Evolutionary conservation across 1,140 invertebrate genomes (phyloP).

Genomic region (Drosophila nigromelanica): DNA sequence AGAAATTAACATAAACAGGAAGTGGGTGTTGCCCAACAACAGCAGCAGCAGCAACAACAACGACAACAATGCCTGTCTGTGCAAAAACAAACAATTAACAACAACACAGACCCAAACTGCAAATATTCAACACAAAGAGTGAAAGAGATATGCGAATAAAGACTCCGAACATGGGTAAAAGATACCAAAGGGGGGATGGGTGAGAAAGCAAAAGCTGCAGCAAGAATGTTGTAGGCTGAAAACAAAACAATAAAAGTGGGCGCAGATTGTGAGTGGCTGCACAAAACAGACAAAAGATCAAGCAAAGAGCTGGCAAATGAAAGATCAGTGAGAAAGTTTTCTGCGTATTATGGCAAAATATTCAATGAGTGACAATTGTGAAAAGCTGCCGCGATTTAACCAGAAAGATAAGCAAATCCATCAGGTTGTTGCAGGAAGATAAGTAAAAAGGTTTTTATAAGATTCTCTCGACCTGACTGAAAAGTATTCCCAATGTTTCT

Average conservation of each 20-base stretch:
- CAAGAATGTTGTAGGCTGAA: neutral
- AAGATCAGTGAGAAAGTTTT: conserved; percentile 10
- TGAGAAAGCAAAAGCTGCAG: neutral
- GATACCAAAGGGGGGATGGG: neutral
- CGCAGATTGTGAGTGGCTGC: neutral
- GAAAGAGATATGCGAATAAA: conserved; percentile 6
- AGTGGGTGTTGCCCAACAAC: conserved; percentile 46
- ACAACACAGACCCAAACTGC: conserved; percentile 16
- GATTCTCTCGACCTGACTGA: too few species aligned
- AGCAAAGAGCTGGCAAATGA: neutral
- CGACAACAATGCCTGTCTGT: conserved; percentile 26
- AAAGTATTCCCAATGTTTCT: neutral
- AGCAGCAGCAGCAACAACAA: conserved; percentile 9
- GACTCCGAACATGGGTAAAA: conserved; percentile 25
- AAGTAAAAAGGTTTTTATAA: too few species aligned
- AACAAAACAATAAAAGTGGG: neutral
- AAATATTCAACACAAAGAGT: conserved; percentile 19
- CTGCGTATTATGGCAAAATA: neutral
- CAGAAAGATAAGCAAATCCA: neutral
- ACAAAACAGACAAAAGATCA: neutral
- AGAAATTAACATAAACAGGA: conserved; percentile 67
- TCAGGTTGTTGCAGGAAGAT: too few species aligned
- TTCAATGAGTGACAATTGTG: neutral
- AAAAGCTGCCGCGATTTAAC: neutral
- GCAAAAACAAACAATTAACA: conserved; percentile 54